Percentiles rank a stretch among this genome's conserved stretches.
phyloP scores from a whole-genome alignment of 2,113 vertebrate species.

The Oenanthe melanoleuca region DNA sequence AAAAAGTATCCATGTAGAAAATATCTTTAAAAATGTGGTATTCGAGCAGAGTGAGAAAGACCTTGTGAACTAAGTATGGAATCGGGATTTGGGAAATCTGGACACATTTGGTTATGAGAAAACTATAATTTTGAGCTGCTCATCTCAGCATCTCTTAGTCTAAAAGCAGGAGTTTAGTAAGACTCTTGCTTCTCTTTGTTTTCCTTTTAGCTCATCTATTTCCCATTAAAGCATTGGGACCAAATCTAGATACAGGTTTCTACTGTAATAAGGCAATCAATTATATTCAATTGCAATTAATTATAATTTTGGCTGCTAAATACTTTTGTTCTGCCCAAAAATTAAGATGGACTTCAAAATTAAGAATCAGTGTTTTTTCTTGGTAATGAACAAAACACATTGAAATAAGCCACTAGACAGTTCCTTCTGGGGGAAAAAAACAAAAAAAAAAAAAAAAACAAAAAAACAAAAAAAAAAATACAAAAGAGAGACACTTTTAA shows the following conservation, averaged over 20 bases:
- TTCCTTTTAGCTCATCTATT: background rate
- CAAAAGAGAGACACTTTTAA: background rate
- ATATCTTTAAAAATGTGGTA: background rate
- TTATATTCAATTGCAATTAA: background rate
- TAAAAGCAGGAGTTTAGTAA: background rate
- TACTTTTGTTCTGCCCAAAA: background rate
- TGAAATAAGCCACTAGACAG: fast-evolving
- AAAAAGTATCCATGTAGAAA: background rate
- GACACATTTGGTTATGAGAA: background rate
- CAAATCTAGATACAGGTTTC: background rate
- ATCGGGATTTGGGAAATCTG: background rate
- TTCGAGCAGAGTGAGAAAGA: background rate
- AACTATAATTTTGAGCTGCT: background rate
- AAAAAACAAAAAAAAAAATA: background rate
- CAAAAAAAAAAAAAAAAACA: background rate
- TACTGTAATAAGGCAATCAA: background rate
- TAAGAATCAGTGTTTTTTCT: background rate
- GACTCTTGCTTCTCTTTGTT: background rate
- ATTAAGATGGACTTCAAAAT: background rate
- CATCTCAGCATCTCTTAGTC: background rate
- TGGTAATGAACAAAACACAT: background rate
- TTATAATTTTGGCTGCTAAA: background rate
- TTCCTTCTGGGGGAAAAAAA: background rate
- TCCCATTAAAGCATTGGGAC: background rate
- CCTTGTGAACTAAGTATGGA: background rate